Conservation (phyloP, 2,113 vertebrate species). For the Mohoua ochrocephala region DNA sequence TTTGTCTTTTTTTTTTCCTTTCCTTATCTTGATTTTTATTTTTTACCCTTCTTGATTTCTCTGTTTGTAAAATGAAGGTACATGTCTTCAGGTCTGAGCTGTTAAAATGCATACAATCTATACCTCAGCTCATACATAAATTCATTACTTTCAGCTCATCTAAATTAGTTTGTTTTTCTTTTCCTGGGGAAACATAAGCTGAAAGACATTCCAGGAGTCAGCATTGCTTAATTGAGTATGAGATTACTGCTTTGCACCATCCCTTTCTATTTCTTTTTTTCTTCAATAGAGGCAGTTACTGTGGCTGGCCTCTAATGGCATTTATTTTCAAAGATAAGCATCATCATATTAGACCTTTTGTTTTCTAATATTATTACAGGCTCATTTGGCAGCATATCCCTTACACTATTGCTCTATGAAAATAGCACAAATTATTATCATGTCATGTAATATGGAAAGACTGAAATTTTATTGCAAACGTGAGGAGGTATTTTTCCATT, state of each 20-base stretch:
- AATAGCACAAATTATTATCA: background rate
- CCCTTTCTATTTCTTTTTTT: background rate
- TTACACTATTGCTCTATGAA: background rate
- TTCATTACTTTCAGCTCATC: background rate
- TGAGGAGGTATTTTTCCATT: background rate
- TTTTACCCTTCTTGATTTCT: background rate
- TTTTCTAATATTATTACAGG: background rate
- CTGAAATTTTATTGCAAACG: background rate
- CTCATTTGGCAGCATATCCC: background rate
- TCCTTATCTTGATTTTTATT: background rate
- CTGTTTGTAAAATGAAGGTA: background rate
- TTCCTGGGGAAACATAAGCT: background rate
- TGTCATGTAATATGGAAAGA: background rate
- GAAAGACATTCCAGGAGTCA: background rate
- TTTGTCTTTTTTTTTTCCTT: background rate
- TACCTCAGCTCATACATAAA: background rate
- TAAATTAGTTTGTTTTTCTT: background rate
- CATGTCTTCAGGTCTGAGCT: background rate
- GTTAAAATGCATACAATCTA: background rate
- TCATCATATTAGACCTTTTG: background rate
- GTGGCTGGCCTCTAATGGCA: background rate
- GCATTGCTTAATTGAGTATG: background rate
- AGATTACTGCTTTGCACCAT: background rate
- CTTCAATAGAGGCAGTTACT: background rate
- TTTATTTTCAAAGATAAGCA: background rate